Base-by-base conservation (phyloP, 2,113 vertebrate species). In the Pseudopipra pipra region DNA sequence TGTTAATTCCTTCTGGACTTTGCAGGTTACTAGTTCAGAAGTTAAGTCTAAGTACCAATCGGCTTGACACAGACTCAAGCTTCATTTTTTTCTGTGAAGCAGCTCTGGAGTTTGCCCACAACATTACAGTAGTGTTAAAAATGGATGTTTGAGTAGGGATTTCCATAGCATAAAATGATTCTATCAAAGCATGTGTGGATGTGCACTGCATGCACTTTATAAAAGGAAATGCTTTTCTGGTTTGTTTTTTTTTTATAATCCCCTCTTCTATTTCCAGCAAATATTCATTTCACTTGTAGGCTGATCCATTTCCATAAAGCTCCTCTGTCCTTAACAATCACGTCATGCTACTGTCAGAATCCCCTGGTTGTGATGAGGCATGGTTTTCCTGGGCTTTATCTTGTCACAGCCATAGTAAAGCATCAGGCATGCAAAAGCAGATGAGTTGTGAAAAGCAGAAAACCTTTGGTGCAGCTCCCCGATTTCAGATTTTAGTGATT, bases 271-370 rank as follows among this genome's bases (percentile, higher is more conserved):
- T 85, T 94, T 85, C 68, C 65, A 81, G 92, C 49, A 94, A 90
- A 85, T 84, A 81, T 43, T 86, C 84, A 65, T 96, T 95, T 85
- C 88, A 74, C 76, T 89, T 65, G 79, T 63, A 78, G 90, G 61
- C 59, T 83, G 87, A 79, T 85, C 55, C 65, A 68, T 95, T 97
- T 96, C 96, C 88, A 87, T 84, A 84, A 83, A 74, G 73, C 92
- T 94, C 33, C 61, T 81, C 83, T 84, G 79, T 93, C 90, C 92
- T 88, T 41, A 84, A 65, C 88, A 90, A 89, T 93, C 95, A 78
- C 3, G 0, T 89, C 65, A n/a, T 68, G 76, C 17, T 4, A 16
- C 84, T 95, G 93, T 95, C 95, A 91, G 89, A 61, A 90, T 19
- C 4, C 54, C 51, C 66, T 35, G 39, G 66, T 72, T 90, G 80